phyloP scores from a whole-genome alignment of 2,113 vertebrate genomes.

The Megaceryle torquata region DNA sequence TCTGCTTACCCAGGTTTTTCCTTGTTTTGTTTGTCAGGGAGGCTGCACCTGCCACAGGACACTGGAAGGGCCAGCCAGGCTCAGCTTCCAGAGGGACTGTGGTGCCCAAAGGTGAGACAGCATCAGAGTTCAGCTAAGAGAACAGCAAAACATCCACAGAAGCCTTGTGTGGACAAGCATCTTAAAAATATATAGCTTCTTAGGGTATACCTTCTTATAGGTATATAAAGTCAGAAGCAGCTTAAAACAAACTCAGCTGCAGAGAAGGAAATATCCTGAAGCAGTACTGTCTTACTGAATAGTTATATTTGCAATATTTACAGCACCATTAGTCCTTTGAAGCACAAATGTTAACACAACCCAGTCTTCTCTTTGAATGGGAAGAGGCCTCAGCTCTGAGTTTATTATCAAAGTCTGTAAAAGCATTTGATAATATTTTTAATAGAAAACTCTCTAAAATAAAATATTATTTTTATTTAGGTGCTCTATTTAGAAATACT shows the following conservation, averaged over 20 bases:
- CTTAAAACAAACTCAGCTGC: not conserved
- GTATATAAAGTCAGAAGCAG: not conserved
- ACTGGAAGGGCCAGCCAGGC: too few species aligned
- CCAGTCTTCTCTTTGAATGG: not conserved
- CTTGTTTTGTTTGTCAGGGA: too few species aligned
- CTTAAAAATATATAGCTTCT: not conserved
- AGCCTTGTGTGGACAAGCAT: not conserved
- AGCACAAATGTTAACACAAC: not conserved
- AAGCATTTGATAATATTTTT: not conserved
- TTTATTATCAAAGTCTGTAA: not conserved
- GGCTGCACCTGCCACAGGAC: too few species aligned
- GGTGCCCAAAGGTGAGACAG: accelerated
- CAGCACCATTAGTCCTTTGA: not conserved
- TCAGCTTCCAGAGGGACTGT: accelerated
- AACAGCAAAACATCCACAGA: not conserved
- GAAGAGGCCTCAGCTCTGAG: not conserved
- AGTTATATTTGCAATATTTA: not conserved
- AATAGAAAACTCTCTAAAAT: not conserved
- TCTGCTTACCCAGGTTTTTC: too few species aligned
- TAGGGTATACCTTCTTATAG: accelerated
- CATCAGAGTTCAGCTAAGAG: not conserved
- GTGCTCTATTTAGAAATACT: not conserved
- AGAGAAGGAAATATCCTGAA: not conserved
- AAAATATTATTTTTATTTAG: not conserved
- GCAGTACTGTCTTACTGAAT: not conserved